phyloP scores from a whole-genome alignment of 2,888 invertebrate species.

The Thecophora atra region DNA sequence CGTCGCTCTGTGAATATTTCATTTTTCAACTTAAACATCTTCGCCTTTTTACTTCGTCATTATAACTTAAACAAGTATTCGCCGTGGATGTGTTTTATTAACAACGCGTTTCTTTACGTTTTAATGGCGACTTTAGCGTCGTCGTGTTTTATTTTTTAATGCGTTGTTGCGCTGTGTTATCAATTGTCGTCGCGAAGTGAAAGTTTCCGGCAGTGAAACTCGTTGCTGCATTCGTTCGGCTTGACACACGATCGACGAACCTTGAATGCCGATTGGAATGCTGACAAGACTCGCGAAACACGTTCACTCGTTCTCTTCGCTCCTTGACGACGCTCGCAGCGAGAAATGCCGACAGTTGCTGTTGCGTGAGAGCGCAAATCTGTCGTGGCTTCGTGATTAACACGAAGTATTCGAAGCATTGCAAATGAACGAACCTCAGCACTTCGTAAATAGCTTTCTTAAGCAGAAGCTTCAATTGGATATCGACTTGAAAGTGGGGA shows the following conservation, averaged over 20 bases:
- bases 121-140: slow-evolving; percentile 5
- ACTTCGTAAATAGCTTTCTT: too few relatives aligned
- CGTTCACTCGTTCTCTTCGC: too few relatives aligned
- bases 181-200: slow-evolving; percentile 2
- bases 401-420: too few relatives aligned
- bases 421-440: too few relatives aligned
- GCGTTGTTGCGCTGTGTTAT: background rate
- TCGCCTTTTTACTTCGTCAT: slow-evolving; percentile 12
- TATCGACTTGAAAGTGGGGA: too few relatives aligned
- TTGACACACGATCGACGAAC: background rate
- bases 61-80: slow-evolving; percentile 10
- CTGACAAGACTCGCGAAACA: background rate
- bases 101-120: slow-evolving; percentile 8
- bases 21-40: slow-evolving; percentile 40
- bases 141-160: background rate
- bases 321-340: too few relatives aligned
- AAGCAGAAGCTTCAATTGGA: too few relatives aligned
- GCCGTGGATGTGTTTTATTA: slow-evolving; percentile 6
- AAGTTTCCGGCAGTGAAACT: slow-evolving; percentile 10
- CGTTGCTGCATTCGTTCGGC: slow-evolving; percentile 1
- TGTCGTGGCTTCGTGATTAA: too few relatives aligned
- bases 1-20: slow-evolving; percentile 29
- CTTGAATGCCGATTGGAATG: background rate
- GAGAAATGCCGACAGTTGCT: too few relatives aligned
- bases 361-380: too few relatives aligned